phyloP scores from a whole-genome alignment of 2,888 invertebrate species.

The Busseola fusca region DNA sequence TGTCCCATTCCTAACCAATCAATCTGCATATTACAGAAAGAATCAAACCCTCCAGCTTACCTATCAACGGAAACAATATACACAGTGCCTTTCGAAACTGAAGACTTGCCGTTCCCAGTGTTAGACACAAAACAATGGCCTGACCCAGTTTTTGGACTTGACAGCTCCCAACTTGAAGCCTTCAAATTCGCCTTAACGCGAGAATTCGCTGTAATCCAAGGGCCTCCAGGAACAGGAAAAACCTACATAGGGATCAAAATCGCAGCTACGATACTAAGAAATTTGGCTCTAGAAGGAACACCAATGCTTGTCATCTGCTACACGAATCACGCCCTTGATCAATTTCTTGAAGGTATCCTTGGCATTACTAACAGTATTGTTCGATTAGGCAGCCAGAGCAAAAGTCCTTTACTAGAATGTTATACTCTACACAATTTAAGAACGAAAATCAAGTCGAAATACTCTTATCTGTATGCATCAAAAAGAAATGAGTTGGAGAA shows the following conservation, averaged over 20 bases:
- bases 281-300: conserved; percentile 86
- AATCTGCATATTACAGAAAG: conserved; percentile 66
- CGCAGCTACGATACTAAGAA: conserved; percentile 90
- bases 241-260: conserved; percentile 94
- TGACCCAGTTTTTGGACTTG: conserved; percentile 84
- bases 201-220: conserved; percentile 94
- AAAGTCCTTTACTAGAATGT: conserved; percentile 86
- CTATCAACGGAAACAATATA: conserved; percentile 77
- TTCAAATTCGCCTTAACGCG: conserved; percentile 91
- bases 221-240: conserved; percentile 97
- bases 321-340: conserved; percentile 96
- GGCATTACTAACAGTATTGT: conserved; percentile 89
- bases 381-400: conserved; percentile 92
- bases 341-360: conserved; percentile 93
- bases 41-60: conserved; percentile 78
- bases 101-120: conserved; percentile 76
- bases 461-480: conserved; percentile 75
- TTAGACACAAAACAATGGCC: conserved; percentile 85
- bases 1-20: no score
- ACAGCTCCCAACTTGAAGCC: conserved; percentile 91
- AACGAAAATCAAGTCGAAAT: conserved; percentile 77
- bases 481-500: conserved; percentile 77
- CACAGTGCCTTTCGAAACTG: conserved; percentile 65
- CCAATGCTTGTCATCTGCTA: conserved; percentile 94
- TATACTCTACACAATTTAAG: conserved; percentile 85